Conservation (phyloP, 2,888 invertebrate genomes). For the Eulithis testata region DNA sequence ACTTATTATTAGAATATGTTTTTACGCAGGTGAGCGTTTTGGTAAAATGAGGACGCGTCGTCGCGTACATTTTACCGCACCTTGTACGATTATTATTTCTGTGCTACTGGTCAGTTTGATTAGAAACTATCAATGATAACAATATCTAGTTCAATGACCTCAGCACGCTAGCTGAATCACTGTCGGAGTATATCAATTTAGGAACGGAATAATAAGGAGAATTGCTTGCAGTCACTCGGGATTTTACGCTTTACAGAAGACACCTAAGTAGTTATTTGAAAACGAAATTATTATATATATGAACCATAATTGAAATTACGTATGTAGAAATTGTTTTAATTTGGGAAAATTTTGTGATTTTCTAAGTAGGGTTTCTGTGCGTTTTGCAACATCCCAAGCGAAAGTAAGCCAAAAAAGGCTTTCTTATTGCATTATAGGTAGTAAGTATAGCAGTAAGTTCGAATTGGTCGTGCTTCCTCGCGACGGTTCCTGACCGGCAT, state of each 20-base stretch:
- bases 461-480: slow-evolving; percentile 37
- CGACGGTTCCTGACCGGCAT: slow-evolving; percentile 35
- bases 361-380: neutral
- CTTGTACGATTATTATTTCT: no score
- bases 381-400: slow-evolving; percentile 14
- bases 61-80: no score
- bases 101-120: neutral
- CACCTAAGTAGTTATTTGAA: no score
- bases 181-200: neutral
- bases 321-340: no score
- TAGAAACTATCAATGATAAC: slow-evolving; percentile 24
- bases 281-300: no score
- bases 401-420: slow-evolving; percentile 26
- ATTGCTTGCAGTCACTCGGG: no score
- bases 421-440: slow-evolving; percentile 9
- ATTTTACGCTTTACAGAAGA: no score
- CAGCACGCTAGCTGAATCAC: slow-evolving; percentile 3
- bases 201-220: neutral
- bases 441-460: slow-evolving; percentile 23
- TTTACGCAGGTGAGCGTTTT: no score
- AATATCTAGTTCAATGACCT: slow-evolving; percentile 17
- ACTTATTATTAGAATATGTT: neutral
- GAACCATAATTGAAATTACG: no score
- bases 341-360: neutral
- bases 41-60: no score